Percentiles rank a stretch among this genome's conserved stretches.
These are phyloP conservation scores for Nyctibius grandis DNA, from an alignment of 2,797 vertebrate genomes.

Conservation along the genomic window DNA sequence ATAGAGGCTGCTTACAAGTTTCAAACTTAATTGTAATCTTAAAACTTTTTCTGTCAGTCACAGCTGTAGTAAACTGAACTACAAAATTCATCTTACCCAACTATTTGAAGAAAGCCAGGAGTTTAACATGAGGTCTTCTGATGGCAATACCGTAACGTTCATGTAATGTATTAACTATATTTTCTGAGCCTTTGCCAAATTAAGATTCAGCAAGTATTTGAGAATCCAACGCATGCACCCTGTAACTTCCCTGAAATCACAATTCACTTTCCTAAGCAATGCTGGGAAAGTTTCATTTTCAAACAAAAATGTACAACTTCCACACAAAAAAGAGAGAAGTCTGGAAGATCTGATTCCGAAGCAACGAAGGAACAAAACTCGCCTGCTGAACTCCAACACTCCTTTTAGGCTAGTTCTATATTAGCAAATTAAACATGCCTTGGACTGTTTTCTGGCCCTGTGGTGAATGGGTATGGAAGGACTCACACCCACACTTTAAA, in stretches of 20 bases:
- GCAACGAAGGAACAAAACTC: background rate
- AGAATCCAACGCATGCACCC: background rate
- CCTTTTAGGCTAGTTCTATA: background rate
- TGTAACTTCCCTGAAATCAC: background rate
- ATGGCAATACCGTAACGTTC: background rate
- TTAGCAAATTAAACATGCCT: background rate
- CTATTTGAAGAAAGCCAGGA: background rate
- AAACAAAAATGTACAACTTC: background rate
- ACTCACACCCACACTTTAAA: background rate
- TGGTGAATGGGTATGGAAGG: background rate
- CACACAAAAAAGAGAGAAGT: background rate
- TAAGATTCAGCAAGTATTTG: background rate
- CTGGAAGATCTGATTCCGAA: background rate
- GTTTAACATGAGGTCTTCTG: background rate
- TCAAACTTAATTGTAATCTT: background rate
- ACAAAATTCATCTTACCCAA: background rate
- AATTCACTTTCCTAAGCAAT: background rate
- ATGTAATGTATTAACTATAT: background rate
- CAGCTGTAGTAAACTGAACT: background rate
- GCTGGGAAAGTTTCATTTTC: background rate
- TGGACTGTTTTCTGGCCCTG: background rate
- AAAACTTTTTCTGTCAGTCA: background rate
- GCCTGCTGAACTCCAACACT: background rate
- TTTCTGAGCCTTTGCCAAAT: background rate
- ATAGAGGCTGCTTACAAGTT: background rate